Conservation (phyloP, 2,888 invertebrate genomes). For the Laspeyria flexula region DNA sequence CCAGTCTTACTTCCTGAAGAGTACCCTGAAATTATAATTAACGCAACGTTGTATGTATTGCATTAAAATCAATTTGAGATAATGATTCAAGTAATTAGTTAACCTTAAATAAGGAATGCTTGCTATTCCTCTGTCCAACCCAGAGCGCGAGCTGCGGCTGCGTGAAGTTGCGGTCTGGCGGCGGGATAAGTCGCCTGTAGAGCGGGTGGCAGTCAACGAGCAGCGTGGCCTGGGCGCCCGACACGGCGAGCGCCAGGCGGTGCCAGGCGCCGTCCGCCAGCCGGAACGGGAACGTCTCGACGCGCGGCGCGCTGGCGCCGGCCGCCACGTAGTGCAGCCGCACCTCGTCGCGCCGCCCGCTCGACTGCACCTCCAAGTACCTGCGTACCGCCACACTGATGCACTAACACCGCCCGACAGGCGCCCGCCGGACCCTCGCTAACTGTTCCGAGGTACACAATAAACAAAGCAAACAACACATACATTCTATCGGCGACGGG, state of each 20-base stretch:
- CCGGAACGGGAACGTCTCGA: slow-evolving; percentile 95
- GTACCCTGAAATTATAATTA: slow-evolving; percentile 88
- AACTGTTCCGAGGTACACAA: slow-evolving; percentile 86
- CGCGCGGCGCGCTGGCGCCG: slow-evolving; percentile 87
- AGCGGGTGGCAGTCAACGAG: slow-evolving; percentile 95
- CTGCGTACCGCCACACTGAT: slow-evolving; percentile 80
- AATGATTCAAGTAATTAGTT: slow-evolving; percentile 17
- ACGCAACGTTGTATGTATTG: too few species aligned
- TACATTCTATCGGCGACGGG: slow-evolving; percentile 69
- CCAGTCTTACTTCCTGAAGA: slow-evolving; percentile 94
- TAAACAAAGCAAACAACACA: slow-evolving; percentile 83
- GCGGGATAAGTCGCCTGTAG: slow-evolving; percentile 92
- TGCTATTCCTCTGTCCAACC: slow-evolving; percentile 94
- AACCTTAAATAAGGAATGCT: slow-evolving; percentile 95
- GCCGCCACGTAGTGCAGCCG: slow-evolving; percentile 92
- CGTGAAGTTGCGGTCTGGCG: slow-evolving; percentile 92
- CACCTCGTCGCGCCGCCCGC: slow-evolving; percentile 94
- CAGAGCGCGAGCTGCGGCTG: slow-evolving; percentile 91
- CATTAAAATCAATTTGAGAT: too few species aligned
- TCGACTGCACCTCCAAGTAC: slow-evolving; percentile 96
- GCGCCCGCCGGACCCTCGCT: slow-evolving; percentile 63
- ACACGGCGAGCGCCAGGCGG: slow-evolving; percentile 93
- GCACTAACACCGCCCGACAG: slow-evolving; percentile 52
- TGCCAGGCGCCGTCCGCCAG: slow-evolving; percentile 96
- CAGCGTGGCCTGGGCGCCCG: slow-evolving; percentile 93